Evolutionary conservation across 1,140 invertebrate species (phyloP).

Genomic region (Scaptomyza graminum): DNA sequence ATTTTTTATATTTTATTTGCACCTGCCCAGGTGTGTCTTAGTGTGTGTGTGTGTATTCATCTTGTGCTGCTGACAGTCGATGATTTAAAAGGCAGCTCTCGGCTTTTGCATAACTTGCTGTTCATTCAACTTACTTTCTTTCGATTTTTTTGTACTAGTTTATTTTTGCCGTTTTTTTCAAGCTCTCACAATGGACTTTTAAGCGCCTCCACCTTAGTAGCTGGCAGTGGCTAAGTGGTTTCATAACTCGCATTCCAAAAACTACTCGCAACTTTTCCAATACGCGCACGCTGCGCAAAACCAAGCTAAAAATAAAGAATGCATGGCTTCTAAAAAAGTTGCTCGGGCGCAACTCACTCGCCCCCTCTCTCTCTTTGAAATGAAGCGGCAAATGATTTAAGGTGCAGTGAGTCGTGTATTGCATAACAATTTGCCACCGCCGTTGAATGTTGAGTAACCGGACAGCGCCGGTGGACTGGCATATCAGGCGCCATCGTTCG

Average conservation of each 20-base stretch:
- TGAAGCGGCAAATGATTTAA: conserved; percentile 59
- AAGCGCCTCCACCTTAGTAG: conserved; percentile 4
- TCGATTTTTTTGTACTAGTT: conserved; percentile 16
- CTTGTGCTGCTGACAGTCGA: conserved; percentile 60
- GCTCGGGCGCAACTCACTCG: not conserved
- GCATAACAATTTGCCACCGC: conserved; percentile 51
- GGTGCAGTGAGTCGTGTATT: conserved; percentile 47
- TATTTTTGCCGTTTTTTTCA: not conserved
- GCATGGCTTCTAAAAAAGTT: conserved; percentile 25
- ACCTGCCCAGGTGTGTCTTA: conserved; percentile 29
- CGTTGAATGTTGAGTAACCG: conserved; percentile 21
- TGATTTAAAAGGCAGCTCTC: conserved; percentile 62
- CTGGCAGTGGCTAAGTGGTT: conserved; percentile 50
- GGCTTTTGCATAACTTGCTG: conserved; percentile 45
- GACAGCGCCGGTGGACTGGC: conserved; percentile 35
- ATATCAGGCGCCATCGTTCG: conserved; percentile 27
- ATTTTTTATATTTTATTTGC: conserved; percentile 22
- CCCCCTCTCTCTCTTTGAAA: conserved; percentile 27
- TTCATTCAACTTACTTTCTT: conserved; percentile 24
- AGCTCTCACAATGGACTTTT: conserved; percentile 35
- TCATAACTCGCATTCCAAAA: conserved; percentile 56
- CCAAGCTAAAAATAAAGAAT: conserved; percentile 22
- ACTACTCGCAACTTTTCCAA: conserved; percentile 44
- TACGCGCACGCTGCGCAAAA: conserved; percentile 16
- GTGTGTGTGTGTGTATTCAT: conserved; percentile 38